Base-by-base conservation (phyloP, 2,888 invertebrate species). In the Osmoderma eremita region DNA sequence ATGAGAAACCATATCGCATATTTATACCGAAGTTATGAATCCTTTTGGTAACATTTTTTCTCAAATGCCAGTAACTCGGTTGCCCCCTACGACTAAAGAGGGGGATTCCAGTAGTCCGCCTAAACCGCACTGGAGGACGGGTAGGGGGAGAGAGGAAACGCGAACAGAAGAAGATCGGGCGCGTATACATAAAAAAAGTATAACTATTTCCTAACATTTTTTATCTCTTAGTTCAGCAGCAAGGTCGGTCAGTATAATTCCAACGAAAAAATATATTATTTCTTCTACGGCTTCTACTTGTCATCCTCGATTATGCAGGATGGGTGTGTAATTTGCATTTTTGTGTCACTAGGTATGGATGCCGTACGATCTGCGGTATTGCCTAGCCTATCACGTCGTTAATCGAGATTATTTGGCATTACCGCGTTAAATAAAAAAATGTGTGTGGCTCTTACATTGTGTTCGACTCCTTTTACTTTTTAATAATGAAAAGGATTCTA, bases 1-100 rank as follows among this genome's bases (percentile, higher is more conserved):
- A 45, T 45, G 36, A n/a, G 45, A 48, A 45, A 45, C 12, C 45
- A 61, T 30, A 61, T 45, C 58, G 58, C 58, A 61, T 61, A 61
- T 61, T 61, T 61, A 61, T 61, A 61, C 58, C 58, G 45, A 61
- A 61, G 30, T 61, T 61, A 61, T 61, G 58, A 61, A 45, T 61
- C 58, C 58, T 61, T 61, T 61, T 61, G 58, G 58, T 61, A 61
- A 30, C 45, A 61, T 61, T 61, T 61, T 30, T 61, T 45, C 45
- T 61, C 17, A 61, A 61, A 61, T 61, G 58, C 45, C 58, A 61
- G 45, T 61, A 61, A 48, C 58, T 42, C 17, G 45, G 58, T 61
- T 61, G 58, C 58, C 58, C 58, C 58, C 41, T 24, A 17, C n/a
- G 15, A 45, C 4, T 42, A 24, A 41, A 13, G 45, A 24, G 38